A percentile compares a stretch with the other conserved stretches of the same genome.
These are phyloP conservation scores for Papilio polyxenes DNA, from an alignment of 1,140 invertebrate species.

Conservation along the genomic window DNA sequence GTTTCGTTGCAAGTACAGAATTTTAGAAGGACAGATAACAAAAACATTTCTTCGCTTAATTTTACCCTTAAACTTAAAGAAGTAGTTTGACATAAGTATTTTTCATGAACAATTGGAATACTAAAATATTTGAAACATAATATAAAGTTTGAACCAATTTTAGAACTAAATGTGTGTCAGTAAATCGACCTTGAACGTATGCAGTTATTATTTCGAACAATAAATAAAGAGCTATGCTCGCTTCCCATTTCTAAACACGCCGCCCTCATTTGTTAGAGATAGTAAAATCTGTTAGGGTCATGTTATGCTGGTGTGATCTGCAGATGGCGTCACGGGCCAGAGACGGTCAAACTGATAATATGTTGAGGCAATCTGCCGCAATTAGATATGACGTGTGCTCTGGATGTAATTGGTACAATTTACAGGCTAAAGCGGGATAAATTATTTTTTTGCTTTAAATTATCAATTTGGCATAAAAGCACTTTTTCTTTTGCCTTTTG, in stretches of 20 bases:
- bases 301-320: constrained; percentile 51
- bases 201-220: constrained; percentile 42
- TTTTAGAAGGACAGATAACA: too few relatives aligned
- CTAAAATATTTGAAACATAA: background rate
- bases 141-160: background rate
- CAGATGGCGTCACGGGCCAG: constrained; percentile 59
- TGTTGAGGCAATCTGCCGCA: constrained; percentile 62
- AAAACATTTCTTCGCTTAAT: too few relatives aligned
- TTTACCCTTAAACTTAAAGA: too few relatives aligned
- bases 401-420: constrained; percentile 39
- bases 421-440: constrained; percentile 39
- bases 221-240: constrained; percentile 38
- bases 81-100: too few relatives aligned
- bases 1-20: too few relatives aligned
- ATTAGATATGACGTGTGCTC: constrained; percentile 66
- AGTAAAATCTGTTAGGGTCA: constrained; percentile 41
- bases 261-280: constrained; percentile 36
- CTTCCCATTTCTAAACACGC: background rate
- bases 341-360: constrained; percentile 56
- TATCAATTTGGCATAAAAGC: too few relatives aligned
- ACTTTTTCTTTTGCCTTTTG: too few relatives aligned
- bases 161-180: constrained; percentile 11
- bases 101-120: too few relatives aligned
- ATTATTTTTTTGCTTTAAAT: constrained; percentile 28
- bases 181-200: constrained; percentile 41